Percentiles rank a stretch among this genome's conserved stretches.
phyloP scores from a whole-genome alignment of 1,140 invertebrate species.

The Scaptomyza montana region DNA sequence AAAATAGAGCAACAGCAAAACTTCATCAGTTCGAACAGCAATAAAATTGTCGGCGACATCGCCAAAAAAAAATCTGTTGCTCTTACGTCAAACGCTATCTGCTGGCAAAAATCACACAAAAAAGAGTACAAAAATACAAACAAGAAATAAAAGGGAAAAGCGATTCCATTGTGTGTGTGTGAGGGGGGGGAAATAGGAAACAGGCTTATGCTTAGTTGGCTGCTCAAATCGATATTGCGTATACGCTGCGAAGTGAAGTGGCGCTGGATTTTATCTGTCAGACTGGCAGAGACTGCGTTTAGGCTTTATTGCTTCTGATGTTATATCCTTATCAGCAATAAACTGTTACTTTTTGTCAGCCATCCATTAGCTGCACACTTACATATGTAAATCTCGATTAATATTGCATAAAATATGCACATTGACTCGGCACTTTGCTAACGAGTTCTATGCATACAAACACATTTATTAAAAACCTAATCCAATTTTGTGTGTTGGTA shows the following conservation, averaged over 20 bases:
- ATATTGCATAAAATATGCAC: slow-evolving; percentile 45
- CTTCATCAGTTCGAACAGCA: slow-evolving; percentile 44
- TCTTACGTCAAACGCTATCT: slow-evolving; percentile 78
- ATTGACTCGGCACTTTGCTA: not conserved
- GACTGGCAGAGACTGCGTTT: slow-evolving; percentile 45
- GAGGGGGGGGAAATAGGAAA: slow-evolving; percentile 4
- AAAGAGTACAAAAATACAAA: slow-evolving; percentile 27
- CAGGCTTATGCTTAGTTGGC: slow-evolving; percentile 34
- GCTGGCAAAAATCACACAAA: slow-evolving; percentile 63
- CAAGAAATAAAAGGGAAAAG: slow-evolving; percentile 22
- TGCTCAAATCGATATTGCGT: slow-evolving; percentile 71
- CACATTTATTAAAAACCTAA: slow-evolving; percentile 15
- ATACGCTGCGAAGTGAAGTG: slow-evolving; percentile 57
- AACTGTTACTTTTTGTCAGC: slow-evolving; percentile 64
- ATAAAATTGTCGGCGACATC: slow-evolving; percentile 70
- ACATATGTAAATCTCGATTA: slow-evolving; percentile 31
- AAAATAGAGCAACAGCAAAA: slow-evolving; percentile 56
- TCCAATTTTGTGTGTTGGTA: slow-evolving; percentile 66
- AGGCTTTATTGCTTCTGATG: slow-evolving; percentile 75
- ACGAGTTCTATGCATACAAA: slow-evolving; percentile 45
- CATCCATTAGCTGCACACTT: slow-evolving; percentile 17
- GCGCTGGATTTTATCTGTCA: slow-evolving; percentile 51
- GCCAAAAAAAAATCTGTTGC: slow-evolving; percentile 68
- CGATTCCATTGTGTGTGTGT: slow-evolving; percentile 9
- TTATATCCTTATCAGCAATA: slow-evolving; percentile 73